Evolutionary conservation across 2,888 invertebrate species (phyloP).

Genomic region (Troides aeacus): DNA sequence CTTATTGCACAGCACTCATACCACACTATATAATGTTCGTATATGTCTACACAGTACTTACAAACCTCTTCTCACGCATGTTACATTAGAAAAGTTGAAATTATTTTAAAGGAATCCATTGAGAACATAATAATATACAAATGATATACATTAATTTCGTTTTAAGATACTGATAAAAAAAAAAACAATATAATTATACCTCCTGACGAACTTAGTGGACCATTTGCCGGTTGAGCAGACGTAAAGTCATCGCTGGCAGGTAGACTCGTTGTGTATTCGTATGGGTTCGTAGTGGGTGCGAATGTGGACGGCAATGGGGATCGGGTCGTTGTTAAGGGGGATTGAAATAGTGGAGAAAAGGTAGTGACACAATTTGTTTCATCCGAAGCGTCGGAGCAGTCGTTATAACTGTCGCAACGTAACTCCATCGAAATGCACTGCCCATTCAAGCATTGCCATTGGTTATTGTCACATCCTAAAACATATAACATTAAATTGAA

Average conservation of each 20-base stretch:
- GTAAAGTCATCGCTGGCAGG: background rate
- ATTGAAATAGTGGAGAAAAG: conserved; percentile 26
- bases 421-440: conserved; percentile 82
- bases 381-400: conserved; percentile 85
- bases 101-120: no score
- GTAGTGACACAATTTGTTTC: conserved; percentile 78
- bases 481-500: conserved; percentile 10
- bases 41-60: no score
- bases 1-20: no score
- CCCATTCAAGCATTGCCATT: conserved; percentile 85
- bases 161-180: background rate
- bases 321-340: conserved; percentile 16
- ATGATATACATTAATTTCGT: background rate
- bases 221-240: conserved; percentile 1
- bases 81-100: no score
- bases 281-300: conserved; percentile 11
- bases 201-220: background rate
- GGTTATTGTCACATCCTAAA: conserved; percentile 81
- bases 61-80: no score
- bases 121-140: background rate
- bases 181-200: background rate
- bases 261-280: background rate
- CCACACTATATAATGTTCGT: no score
- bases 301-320: background rate
- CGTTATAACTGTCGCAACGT: conserved; percentile 81